Evolutionary conservation across 2,113 vertebrate genomes (phyloP), one percentile per base, ranked within the genome.

Genomic region (Orycteropus afer): DNA sequence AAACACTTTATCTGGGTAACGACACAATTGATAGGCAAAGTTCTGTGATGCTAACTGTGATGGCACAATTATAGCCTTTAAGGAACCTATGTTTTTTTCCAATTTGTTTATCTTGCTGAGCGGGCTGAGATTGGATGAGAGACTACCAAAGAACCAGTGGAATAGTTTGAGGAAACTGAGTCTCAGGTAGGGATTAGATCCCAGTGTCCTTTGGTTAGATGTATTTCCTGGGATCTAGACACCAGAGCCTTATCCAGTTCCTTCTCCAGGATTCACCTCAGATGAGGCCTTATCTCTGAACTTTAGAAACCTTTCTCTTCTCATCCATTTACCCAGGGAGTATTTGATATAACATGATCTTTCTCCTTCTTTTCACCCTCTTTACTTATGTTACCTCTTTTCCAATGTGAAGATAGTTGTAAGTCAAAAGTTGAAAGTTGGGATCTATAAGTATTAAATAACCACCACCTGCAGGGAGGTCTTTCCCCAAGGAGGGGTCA

Each of bases 1-100:
- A 57, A 55, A 91, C 76, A 82, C 45, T 34, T 71, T 34, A 22
- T 20, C 13, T 59, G 67, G 37, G 13, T 67, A 53, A 82, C 82
- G 81, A 49, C 47, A 49, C 42, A 80, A 82, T 7, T 27, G 32
- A 82, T 27, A 34, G 55, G 37, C 45, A 42, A 22, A 85, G 51
- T 90, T 94, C 59, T 90, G 17, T 89, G 34, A 91, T 94, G 47
- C n/a, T 81, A 47, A 86, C 6, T 45, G 25, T 37, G 32, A n/a
- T 65, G 57, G 47, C 13, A 65, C 18, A 82, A 47, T 80, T n/a
- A 80, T 6, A 81, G 2, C 20, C 27, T 63, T 91, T 3, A 25
- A 55, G 76, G 47, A 74, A 81, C n/a, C n/a, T n/a, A n/a, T n/a
- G n/a, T n/a, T n/a, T n/a, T n/a, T n/a, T n/a, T n/a, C n/a, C n/a